A percentile compares a stretch with the other conserved stretches of the same genome.
phyloP scores from a whole-genome alignment of 2,888 invertebrate species.

The Chydorus sphaericus region DNA sequence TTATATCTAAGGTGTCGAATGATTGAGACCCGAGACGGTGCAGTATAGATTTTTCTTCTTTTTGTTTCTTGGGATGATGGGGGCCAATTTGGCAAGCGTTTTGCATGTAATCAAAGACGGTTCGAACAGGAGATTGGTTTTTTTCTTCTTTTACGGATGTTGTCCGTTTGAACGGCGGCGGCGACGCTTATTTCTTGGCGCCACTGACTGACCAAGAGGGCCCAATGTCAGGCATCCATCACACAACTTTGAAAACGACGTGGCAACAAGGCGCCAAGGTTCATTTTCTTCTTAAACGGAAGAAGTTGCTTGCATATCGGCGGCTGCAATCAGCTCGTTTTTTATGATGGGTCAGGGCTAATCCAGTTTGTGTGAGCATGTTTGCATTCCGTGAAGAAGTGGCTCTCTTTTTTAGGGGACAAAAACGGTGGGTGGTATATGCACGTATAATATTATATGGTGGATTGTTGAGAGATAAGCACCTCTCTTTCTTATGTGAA shows the following conservation, averaged over 20 bases:
- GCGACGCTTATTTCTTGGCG: too few relatives aligned
- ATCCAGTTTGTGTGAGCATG: too few relatives aligned
- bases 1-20: too few relatives aligned
- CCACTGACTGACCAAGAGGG: too few relatives aligned
- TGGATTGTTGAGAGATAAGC: slow-evolving; percentile 7
- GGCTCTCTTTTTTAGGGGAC: background rate
- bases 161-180: background rate
- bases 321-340: background rate
- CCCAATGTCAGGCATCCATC: too few relatives aligned
- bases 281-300: too few relatives aligned
- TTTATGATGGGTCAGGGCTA: too few relatives aligned
- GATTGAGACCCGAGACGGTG: background rate
- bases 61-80: background rate
- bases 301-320: too few relatives aligned
- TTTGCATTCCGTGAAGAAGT: too few relatives aligned
- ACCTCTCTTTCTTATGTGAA: background rate
- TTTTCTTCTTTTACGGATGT: background rate
- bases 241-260: too few relatives aligned
- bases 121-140: background rate
- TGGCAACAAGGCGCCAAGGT: too few relatives aligned
- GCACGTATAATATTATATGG: background rate
- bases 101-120: background rate
- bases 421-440: background rate
- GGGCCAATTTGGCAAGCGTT: background rate
- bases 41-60: background rate